Evolutionary conservation across 1,140 invertebrate species (phyloP).

Genomic region (Sipha flava): DNA sequence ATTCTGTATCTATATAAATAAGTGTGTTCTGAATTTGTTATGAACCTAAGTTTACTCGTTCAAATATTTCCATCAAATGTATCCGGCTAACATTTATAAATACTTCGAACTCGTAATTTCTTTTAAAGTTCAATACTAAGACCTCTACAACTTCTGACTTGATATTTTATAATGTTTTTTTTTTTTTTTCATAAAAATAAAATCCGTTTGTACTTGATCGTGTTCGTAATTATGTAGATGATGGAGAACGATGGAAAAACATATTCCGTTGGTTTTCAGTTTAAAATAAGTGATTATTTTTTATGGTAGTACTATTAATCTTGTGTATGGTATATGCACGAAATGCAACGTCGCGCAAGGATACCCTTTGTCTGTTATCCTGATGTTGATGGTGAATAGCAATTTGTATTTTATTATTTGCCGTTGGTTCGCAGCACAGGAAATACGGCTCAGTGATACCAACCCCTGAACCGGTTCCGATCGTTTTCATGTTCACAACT

Average conservation of each 20-base stretch:
- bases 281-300: neutral
- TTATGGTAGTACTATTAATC: neutral
- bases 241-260: too few relatives aligned
- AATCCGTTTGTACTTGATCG: too few relatives aligned
- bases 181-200: too few relatives aligned
- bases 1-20: neutral
- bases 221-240: too few relatives aligned
- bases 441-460: neutral
- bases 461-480: slow-evolving; percentile 2
- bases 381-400: neutral
- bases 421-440: neutral
- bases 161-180: neutral
- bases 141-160: neutral
- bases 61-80: neutral
- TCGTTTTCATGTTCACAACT: neutral
- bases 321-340: neutral
- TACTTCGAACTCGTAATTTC: neutral
- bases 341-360: slow-evolving; percentile 12
- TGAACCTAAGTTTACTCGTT: neutral
- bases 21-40: neutral
- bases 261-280: too few relatives aligned
- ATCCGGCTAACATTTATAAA: neutral
- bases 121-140: neutral
- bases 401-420: neutral
- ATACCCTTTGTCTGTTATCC: neutral